Conservation (phyloP, 2,113 vertebrate species). For the Elephantulus edwardii region DNA sequence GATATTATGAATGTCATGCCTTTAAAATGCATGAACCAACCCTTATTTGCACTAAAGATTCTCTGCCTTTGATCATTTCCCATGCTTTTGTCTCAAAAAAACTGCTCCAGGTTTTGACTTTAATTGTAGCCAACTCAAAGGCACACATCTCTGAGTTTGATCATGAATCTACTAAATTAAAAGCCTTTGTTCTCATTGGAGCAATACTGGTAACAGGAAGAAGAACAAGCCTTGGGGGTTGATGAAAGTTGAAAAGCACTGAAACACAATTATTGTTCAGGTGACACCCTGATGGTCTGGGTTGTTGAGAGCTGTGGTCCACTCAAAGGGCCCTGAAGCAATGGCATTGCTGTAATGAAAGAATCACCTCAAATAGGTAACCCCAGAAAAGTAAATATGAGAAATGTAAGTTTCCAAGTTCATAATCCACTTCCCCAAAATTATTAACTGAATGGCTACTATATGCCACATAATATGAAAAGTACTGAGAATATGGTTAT, state of each 20-base stretch:
- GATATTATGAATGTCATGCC: slow-evolving; percentile 7
- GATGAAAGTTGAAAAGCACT: background rate
- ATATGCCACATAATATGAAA: background rate
- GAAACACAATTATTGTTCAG: background rate
- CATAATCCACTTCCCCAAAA: background rate
- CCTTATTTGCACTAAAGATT: slow-evolving; percentile 41
- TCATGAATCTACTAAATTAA: slow-evolving; percentile 39
- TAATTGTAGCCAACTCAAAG: slow-evolving; percentile 39
- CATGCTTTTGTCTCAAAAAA: slow-evolving; percentile 54
- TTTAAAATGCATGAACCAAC: slow-evolving; percentile 46
- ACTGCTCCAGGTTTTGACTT: slow-evolving; percentile 11
- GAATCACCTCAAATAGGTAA: background rate
- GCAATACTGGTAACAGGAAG: background rate
- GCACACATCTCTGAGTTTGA: background rate
- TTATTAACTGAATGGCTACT: background rate
- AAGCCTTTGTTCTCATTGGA: background rate
- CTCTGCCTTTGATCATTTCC: slow-evolving; percentile 42
- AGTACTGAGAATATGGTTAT: background rate
- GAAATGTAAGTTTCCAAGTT: background rate
- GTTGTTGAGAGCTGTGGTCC: background rate
- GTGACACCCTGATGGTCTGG: background rate
- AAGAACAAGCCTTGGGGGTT: background rate
- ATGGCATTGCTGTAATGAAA: background rate
- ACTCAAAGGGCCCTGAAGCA: background rate
- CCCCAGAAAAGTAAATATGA: background rate